A percentile compares a stretch with the other conserved stretches of the same genome.
Evolutionary conservation across 2,797 vertebrate genomes (phyloP).

Genomic region (Miopithecus talapoin): DNA sequence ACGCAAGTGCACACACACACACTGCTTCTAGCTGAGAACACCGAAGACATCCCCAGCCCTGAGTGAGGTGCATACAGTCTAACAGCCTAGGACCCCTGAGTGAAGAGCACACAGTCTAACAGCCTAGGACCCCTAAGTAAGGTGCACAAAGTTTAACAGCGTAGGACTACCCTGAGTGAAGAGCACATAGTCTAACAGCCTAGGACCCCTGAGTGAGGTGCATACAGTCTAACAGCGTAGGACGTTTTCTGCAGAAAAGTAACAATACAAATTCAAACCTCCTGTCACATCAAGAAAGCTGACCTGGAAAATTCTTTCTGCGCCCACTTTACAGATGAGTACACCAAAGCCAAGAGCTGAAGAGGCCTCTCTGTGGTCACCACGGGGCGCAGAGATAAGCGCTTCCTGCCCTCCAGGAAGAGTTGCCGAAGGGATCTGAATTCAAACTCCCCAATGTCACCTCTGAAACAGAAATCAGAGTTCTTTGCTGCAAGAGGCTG

Average conservation of each 20-base stretch:
- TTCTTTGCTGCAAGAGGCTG: rapidly evolving
- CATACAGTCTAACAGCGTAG: neutral
- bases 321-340: rapidly evolving
- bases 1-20: rapidly evolving
- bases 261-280: rapidly evolving
- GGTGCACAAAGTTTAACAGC: too few relatives aligned
- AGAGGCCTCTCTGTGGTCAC: rapidly evolving
- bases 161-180: rapidly evolving
- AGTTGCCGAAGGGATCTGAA: rapidly evolving
- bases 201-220: rapidly evolving
- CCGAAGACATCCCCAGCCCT: rapidly evolving
- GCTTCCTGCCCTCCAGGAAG: neutral
- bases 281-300: rapidly evolving
- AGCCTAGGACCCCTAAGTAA: rapidly evolving
- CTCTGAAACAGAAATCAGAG: neutral
- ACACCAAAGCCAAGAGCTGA: rapidly evolving
- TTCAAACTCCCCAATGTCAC: too few relatives aligned
- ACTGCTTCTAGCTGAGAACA: neutral
- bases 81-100: rapidly evolving
- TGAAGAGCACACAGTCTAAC: too few relatives aligned
- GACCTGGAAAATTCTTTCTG: rapidly evolving
- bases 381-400: rapidly evolving
- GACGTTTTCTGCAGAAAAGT: rapidly evolving
- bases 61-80: too few relatives aligned
- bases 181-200: too few relatives aligned